These are phyloP conservation scores for Amphiprion percula DNA, from an alignment of 2,113 vertebrate species.

Conservation along the genomic window DNA sequence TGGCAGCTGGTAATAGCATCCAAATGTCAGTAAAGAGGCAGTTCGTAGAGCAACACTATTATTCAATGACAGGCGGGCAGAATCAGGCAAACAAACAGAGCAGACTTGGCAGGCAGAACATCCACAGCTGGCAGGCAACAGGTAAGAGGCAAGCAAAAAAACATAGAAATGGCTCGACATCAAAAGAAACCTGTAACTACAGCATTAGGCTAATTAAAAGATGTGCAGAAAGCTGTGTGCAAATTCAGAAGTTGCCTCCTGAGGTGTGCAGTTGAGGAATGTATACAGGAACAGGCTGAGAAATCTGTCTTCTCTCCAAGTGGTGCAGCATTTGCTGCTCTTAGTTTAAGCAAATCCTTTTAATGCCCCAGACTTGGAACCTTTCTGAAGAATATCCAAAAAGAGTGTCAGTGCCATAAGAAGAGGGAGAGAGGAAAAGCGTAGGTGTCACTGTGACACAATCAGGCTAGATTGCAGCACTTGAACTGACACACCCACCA, in stretches of 20 bases:
- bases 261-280: constrained; percentile 1
- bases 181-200: not conserved
- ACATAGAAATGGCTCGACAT: constrained; percentile 12
- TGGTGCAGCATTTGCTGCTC: not conserved
- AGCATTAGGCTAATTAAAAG: constrained; percentile 26
- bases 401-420: constrained; percentile 3
- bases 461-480: constrained; percentile 69
- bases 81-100: constrained; percentile 44
- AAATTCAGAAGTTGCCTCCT: constrained; percentile 4
- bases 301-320: not conserved
- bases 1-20: constrained; percentile 3
- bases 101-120: constrained; percentile 44
- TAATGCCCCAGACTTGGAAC: not conserved
- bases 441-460: constrained; percentile 67
- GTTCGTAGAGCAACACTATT: constrained; percentile 34
- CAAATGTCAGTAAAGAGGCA: constrained; percentile 16
- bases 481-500: constrained; percentile 62
- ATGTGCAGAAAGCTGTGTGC: constrained; percentile 1
- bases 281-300: not conserved
- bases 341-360: not conserved
- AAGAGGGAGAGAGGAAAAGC: constrained; percentile 35
- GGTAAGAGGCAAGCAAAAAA: constrained; percentile 27
- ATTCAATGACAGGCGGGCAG: constrained; percentile 21
- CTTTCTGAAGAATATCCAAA: constrained; percentile 1
- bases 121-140: constrained; percentile 44